Base-by-base conservation (phyloP, 2,888 invertebrate species). In the Eutolmus rufibarbis region DNA sequence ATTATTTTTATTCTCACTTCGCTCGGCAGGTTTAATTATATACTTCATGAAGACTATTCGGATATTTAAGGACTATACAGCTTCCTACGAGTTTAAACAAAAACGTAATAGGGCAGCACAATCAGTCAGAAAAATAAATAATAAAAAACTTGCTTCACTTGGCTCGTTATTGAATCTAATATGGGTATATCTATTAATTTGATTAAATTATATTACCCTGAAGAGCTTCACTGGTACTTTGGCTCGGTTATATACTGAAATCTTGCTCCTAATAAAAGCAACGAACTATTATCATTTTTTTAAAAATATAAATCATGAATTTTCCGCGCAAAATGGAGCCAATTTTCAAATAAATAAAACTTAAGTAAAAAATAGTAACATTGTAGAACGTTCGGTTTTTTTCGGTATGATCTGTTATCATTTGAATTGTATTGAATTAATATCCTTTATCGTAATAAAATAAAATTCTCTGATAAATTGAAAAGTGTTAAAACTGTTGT, bases 1-100 rank as follows among this genome's bases (percentile, higher is more conserved):
- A 85, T 76, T 76, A 34, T n/a, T 76, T 76, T 34, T 85, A 77
- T 87, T 74, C 81, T 57, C 74, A 76, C 84, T 57, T 78, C 40
- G 56, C 66, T 77, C 23, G 14, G 19, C 23, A 86, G 46, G 57
- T 79, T 74, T 66, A 43, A 79, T 46, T 7, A n/a, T 16, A 7
- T 51, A 51, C 87, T 87, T 79, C 74, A 87, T 34, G 79, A 87
- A 31, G 46, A 16, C 3, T 37, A 76, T 76, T 76, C 76, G 34
- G 66, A 19, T 23, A 28, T 66, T 23, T 12, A 66, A n/a, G 51
- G 51, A 51, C n/a, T 51, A 51, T 19, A 51, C 5, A 51, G n/a
- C 16, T 51, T 51, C 51, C n/a, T 51, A 51, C n/a, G 7, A 7
- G 51, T 7, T 51, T 51, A 14, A 51, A 51, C n/a, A 51, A n/a